phyloP scores from a whole-genome alignment of 2,113 vertebrate species.

The Centropus bengalensis region DNA sequence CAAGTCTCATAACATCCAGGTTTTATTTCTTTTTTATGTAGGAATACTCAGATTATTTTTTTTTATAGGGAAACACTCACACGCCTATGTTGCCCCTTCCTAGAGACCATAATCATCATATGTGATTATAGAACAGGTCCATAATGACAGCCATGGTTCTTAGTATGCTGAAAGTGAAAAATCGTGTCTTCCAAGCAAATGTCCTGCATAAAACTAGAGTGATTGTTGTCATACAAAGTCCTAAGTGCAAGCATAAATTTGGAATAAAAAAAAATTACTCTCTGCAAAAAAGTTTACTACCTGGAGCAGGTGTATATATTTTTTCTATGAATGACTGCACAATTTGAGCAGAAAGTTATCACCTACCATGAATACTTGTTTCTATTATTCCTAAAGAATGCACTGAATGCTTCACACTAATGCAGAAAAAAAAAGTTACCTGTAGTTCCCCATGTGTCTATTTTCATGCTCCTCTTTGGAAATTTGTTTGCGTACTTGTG shows the following conservation, averaged over 20 bases:
- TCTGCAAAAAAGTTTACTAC: not conserved
- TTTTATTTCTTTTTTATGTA: not conserved
- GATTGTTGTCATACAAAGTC: not conserved
- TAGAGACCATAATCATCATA: not conserved
- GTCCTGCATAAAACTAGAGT: not conserved
- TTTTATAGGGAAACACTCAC: not conserved
- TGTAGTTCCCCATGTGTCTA: constrained; percentile 96
- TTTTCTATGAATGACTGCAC: not conserved
- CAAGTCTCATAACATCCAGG: not conserved
- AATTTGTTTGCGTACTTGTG: constrained; percentile 95
- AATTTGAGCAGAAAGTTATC: not conserved
- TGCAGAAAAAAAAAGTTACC: constrained; percentile 76
- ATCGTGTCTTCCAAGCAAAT: not conserved
- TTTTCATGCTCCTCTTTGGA: constrained; percentile 95
- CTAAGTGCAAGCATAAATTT: not conserved
- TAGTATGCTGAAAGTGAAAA: not conserved
- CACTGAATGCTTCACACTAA: not conserved
- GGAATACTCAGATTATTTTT: not conserved
- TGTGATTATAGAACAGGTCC: not conserved
- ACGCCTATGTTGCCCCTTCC: not conserved
- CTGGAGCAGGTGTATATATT: not conserved
- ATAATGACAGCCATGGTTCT: not conserved
- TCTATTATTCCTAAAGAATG: not conserved
- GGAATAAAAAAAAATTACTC: not conserved
- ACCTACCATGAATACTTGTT: not conserved